These are phyloP conservation scores for Beris chalybata DNA, from an alignment of 2,888 invertebrate species.

Conservation along the genomic window DNA sequence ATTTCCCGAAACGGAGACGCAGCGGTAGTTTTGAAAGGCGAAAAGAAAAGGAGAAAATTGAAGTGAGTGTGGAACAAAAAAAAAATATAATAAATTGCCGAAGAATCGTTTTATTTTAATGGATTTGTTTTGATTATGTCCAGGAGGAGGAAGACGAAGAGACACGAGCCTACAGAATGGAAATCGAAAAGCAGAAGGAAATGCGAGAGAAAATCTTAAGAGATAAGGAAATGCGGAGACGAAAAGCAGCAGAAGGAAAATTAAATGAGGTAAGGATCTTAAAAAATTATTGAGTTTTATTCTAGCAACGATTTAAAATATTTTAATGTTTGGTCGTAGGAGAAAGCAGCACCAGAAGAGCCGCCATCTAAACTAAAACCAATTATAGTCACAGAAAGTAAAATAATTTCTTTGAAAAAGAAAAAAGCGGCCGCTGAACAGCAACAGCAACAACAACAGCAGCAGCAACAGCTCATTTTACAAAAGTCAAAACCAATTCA, in stretches of 20 bases:
- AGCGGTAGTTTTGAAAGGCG: slow-evolving; percentile 42
- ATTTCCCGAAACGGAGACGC: slow-evolving; percentile 48
- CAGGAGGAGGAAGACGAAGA: slow-evolving; percentile 59
- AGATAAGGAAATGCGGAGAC: slow-evolving; percentile 58
- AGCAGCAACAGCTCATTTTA: background rate
- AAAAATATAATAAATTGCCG: background rate
- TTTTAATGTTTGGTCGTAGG: slow-evolving; percentile 15
- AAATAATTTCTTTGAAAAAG: slow-evolving; percentile 54
- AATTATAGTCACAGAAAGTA: slow-evolving; percentile 50
- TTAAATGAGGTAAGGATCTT: slow-evolving; percentile 40
- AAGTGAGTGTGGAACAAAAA: slow-evolving; percentile 44
- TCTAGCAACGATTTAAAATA: slow-evolving; percentile 2
- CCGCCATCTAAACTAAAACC: slow-evolving; percentile 47
- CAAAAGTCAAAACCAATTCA: slow-evolving; percentile 43
- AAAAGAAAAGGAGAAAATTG: slow-evolving; percentile 46
- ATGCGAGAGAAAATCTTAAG: slow-evolving; percentile 56
- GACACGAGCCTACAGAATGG: slow-evolving; percentile 56
- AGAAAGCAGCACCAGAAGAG: slow-evolving; percentile 37
- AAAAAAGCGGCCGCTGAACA: slow-evolving; percentile 30
- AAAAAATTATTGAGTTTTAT: background rate
- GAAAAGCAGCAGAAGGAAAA: slow-evolving; percentile 56
- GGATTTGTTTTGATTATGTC: slow-evolving; percentile 17
- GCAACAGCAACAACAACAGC: background rate
- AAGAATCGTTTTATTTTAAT: slow-evolving; percentile 11
- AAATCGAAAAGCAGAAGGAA: slow-evolving; percentile 59